Percentiles rank a stretch among this genome's conserved stretches.
These are phyloP conservation scores for Takifugu ocellatus DNA, from an alignment of 2,797 vertebrate species.

Conservation along the genomic window DNA sequence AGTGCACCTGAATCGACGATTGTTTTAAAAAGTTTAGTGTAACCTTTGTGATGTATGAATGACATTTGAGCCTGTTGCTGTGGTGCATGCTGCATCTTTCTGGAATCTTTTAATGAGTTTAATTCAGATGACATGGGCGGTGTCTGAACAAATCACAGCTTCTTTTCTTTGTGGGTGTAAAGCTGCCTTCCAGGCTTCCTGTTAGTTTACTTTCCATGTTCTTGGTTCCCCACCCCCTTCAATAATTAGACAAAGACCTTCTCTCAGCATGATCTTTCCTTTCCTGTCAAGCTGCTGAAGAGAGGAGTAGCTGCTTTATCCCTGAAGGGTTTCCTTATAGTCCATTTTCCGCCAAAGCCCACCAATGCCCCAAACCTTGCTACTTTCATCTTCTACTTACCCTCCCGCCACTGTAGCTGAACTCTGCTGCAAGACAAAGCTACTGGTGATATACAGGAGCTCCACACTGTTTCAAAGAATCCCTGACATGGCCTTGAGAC, in stretches of 20 bases:
- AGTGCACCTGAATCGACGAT: too few relatives aligned
- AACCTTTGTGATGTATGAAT: neutral
- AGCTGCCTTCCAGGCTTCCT: slow-evolving; percentile 17
- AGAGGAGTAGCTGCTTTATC: slow-evolving; percentile 20
- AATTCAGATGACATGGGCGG: slow-evolving; percentile 19
- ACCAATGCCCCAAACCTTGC: slow-evolving; percentile 1
- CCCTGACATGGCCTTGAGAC: slow-evolving; percentile 22
- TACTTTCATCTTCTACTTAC: slow-evolving; percentile 6
- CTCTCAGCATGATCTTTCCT: slow-evolving; percentile 48
- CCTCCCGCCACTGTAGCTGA: slow-evolving; percentile 3
- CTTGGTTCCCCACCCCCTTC: slow-evolving; percentile 1
- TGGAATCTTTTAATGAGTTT: slow-evolving; percentile 42
- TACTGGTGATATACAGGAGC: slow-evolving; percentile 38
- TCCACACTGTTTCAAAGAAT: slow-evolving; percentile 23
- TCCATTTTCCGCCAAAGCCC: neutral
- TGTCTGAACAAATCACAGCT: slow-evolving; percentile 27
- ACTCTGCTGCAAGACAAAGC: slow-evolving; percentile 45
- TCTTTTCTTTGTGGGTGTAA: slow-evolving; percentile 23
- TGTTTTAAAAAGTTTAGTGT: neutral
- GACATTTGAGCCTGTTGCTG: slow-evolving; percentile 18
- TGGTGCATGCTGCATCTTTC: neutral
- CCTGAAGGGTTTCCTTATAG: slow-evolving; percentile 25
- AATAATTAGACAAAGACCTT: slow-evolving; percentile 43
- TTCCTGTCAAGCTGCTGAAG: slow-evolving; percentile 37
- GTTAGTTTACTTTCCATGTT: slow-evolving; percentile 23